phyloP scores from a whole-genome alignment of 2,797 vertebrate species.

The Lutra lutra region DNA sequence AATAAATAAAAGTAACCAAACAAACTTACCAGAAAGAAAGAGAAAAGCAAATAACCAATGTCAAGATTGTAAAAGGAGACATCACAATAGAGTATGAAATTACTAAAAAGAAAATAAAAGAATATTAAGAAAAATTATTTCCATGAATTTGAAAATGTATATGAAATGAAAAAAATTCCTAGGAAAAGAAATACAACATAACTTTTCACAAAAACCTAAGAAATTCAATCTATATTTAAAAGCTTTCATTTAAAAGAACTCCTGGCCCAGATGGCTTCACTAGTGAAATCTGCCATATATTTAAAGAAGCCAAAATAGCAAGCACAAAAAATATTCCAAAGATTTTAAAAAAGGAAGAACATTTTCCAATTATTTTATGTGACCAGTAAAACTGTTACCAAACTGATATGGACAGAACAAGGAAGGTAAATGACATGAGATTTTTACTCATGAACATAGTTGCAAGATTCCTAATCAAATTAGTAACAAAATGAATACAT shows the following conservation, averaged over 20 bases:
- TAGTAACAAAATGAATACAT: neutral
- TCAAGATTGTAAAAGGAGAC: neutral
- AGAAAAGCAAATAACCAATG: neutral
- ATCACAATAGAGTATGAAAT: neutral
- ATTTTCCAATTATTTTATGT: neutral
- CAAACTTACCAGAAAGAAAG: neutral
- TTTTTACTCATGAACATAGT: neutral
- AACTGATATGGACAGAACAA: neutral
- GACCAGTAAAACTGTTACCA: neutral
- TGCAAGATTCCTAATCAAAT: neutral
- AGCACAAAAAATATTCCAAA: neutral
- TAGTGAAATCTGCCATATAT: neutral
- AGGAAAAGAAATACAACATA: neutral
- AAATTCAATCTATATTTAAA: neutral
- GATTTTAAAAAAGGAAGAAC: neutral
- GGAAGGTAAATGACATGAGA: neutral
- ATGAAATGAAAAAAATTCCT: neutral
- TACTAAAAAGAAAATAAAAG: neutral
- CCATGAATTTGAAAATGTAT: neutral
- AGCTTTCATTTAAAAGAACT: neutral
- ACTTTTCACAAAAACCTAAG: neutral
- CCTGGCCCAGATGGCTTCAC: neutral
- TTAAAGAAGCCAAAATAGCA: neutral
- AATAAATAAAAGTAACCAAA: neutral
- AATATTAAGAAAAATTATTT: neutral